A percentile compares a stretch with the other conserved stretches of the same genome.
Conservation (phyloP, 1,140 invertebrate species). For the Drosophila melanica region DNA sequence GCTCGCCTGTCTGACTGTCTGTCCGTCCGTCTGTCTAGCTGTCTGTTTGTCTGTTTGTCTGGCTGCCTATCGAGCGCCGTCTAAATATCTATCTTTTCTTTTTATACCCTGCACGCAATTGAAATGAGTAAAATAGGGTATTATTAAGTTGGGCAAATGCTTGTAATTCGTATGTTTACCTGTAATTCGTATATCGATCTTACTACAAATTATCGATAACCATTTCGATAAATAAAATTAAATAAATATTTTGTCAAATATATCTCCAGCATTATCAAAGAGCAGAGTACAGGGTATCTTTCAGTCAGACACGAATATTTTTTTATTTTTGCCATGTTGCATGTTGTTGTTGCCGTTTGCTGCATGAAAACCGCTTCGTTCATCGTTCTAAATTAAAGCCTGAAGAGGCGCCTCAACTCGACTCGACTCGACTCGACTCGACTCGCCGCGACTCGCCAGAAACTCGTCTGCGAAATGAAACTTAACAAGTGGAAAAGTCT, state of each 20-base stretch:
- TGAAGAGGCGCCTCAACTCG: slow-evolving; percentile 50
- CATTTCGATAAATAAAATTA: too few relatives aligned
- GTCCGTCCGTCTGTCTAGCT: slow-evolving; percentile 31
- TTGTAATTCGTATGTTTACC: not conserved
- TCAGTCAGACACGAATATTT: not conserved
- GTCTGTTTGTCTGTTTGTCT: slow-evolving; percentile 41
- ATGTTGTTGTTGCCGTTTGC: slow-evolving; percentile 13
- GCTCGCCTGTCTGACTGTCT: slow-evolving; percentile 14
- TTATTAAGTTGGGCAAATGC: not conserved
- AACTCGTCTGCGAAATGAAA: slow-evolving; percentile 73
- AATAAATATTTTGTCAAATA: too few relatives aligned
- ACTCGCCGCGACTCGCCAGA: slow-evolving; percentile 40
- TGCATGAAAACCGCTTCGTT: slow-evolving; percentile 28
- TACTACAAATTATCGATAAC: too few relatives aligned
- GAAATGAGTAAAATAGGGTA: not conserved
- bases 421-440: slow-evolving; percentile 14
- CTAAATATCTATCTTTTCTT: slow-evolving; percentile 9
- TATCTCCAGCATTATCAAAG: not conserved
- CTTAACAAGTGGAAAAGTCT: slow-evolving; percentile 77
- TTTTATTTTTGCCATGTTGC: slow-evolving; percentile 22
- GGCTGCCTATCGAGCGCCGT: slow-evolving; percentile 14
- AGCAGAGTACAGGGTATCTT: not conserved
- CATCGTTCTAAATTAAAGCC: slow-evolving; percentile 71
- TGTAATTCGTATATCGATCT: too few relatives aligned
- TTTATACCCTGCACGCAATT: slow-evolving; percentile 14